Evolutionary conservation across 2,113 vertebrate genomes (phyloP), one percentile per base, ranked within the genome.

Genomic region (Chaetura pelagica): DNA sequence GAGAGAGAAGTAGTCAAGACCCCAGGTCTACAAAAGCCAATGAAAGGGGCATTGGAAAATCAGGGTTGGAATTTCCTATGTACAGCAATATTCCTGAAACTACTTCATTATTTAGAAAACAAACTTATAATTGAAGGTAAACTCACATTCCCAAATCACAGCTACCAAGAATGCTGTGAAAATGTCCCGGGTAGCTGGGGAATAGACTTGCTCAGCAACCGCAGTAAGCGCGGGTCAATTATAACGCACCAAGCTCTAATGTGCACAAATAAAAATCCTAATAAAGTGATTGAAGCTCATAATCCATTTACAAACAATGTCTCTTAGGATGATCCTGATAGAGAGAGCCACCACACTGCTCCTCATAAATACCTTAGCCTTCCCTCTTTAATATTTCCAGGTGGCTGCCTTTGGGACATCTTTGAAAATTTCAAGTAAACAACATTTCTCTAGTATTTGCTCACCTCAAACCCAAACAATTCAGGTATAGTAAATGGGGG

Each of bases 241-340:
- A 61, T 68, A 78, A 75, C 4, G 5, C 59, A 79, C 44, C 73
- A 23, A 68, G 59, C 46, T 38, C 74, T 82, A 92, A 90, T 7
- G 4, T 66, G 80, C 73, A 87, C 86, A 92, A 95, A 94, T 68
- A 94, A 96, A 97, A 93, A 89, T 29, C 79, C 93, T 87, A 94
- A 96, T 95, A 94, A 94, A 96, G 89, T 0, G 3, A 87, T 62
- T 68, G 85, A 90, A 94, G 83, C 85, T 92, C 90, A 82, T 94
- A 95, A 96, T 84, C 79, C 92, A 75, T 84, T 94, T 92, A 92
- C 82, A 95, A 97, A 96, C 90, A 92, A 68, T 64, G 40, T 94
- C 69, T 90, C 83, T 90, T 82, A 72, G n/a, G 34, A 87, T 72
- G 86, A 71, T 93, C 57, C 61, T 93, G 44, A 68, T 51, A 49